Conservation (phyloP, 2,888 invertebrate species). For the Mythimna vitellina region DNA sequence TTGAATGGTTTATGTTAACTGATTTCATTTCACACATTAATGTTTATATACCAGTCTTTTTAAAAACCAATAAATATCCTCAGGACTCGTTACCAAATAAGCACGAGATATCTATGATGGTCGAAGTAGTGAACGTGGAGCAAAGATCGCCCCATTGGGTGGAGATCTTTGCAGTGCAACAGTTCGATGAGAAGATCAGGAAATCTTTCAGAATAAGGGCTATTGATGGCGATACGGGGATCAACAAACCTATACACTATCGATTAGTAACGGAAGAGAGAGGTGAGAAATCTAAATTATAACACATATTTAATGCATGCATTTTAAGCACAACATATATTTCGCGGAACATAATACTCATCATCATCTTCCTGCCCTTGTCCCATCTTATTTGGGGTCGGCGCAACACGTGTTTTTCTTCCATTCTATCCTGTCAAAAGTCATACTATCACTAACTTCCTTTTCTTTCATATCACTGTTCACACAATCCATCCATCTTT, state of each 20-base stretch:
- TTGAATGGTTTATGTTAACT: too few species aligned
- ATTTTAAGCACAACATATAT: too few species aligned
- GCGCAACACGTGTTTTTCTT: too few species aligned
- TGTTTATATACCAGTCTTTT: neutral
- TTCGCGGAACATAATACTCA: too few species aligned
- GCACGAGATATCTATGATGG: conserved; percentile 85
- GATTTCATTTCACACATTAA: neutral
- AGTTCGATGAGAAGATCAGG: conserved; percentile 89
- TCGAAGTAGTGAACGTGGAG: conserved; percentile 91
- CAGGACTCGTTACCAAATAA: conserved; percentile 85
- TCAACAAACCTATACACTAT: conserved; percentile 89
- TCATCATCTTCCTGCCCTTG: too few species aligned
- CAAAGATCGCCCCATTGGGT: conserved; percentile 91
- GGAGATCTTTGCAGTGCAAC: conserved; percentile 89
- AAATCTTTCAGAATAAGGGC: conserved; percentile 87
- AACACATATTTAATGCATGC: neutral
- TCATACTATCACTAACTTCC: too few species aligned
- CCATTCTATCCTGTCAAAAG: too few species aligned
- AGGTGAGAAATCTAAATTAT: conserved; percentile 71
- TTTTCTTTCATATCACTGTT: too few species aligned
- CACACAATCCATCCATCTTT: too few species aligned
- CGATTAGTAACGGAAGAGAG: conserved; percentile 78
- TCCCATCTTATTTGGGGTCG: too few species aligned
- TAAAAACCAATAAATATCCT: conserved; percentile 1
- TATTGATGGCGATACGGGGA: conserved; percentile 91